Evolutionary conservation across 2,797 vertebrate species (phyloP).

Genomic region (Anolis apletophallus): DNA sequence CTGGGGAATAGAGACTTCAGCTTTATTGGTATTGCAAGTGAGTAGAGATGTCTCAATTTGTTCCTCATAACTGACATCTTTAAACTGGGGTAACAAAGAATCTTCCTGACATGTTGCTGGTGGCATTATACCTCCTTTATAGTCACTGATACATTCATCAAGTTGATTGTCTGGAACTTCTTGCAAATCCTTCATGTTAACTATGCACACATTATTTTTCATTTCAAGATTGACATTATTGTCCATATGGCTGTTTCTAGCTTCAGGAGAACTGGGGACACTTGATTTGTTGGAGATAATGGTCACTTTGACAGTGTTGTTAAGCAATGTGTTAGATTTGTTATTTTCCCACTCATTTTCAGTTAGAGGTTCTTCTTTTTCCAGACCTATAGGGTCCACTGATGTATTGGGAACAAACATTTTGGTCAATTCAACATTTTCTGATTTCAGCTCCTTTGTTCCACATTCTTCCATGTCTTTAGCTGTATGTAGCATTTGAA

Average conservation of each 20-base stretch:
- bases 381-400: background rate
- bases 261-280: conserved; percentile 30
- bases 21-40: conserved; percentile 55
- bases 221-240: conserved; percentile 29
- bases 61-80: conserved; percentile 48
- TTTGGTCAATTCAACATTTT: background rate
- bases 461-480: background rate
- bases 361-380: conserved; percentile 28
- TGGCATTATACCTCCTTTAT: background rate
- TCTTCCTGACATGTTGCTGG: conserved; percentile 1
- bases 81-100: conserved; percentile 38
- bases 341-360: conserved; percentile 31
- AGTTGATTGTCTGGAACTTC: conserved; percentile 35
- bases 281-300: conserved; percentile 27
- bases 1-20: conserved; percentile 50
- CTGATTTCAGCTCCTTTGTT: conserved; percentile 21
- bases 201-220: conserved; percentile 9
- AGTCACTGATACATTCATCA: conserved; percentile 33
- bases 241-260: conserved; percentile 7
- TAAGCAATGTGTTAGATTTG: background rate
- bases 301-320: conserved; percentile 24
- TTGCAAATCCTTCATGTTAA: conserved; percentile 8
- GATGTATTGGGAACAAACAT: conserved; percentile 8
- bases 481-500: background rate
- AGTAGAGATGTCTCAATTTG: conserved; percentile 55